Evolutionary conservation across 2,113 vertebrate species (phyloP), one percentile per base, ranked within the genome.

Genomic region (Cyprinodon tularosa): DNA sequence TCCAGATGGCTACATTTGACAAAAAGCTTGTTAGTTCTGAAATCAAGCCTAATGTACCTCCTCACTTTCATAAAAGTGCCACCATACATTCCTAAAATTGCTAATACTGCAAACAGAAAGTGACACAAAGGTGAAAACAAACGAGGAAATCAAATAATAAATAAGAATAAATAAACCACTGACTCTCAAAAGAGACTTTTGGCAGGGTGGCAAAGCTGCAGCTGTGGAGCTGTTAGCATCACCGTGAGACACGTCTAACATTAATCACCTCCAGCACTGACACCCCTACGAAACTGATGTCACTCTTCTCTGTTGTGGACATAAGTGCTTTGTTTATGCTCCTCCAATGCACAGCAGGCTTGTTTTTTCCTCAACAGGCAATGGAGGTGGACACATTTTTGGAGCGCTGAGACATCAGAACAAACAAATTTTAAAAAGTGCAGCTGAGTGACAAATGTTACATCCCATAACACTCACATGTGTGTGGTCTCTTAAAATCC

Each of bases 141-240:
- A 66, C 62, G 47, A 62, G 65, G 63, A 70, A 85, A 64, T n/a
- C 20, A 87, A 83, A 81, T 80, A 90, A 92, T 89, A 90, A 91
- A 92, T 87, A 89, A 89, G 86, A 90, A 92, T 88, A 89, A 92
- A 91, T 92, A 91, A 91, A 84, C 67, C 13, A 39, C 17, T 64
- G 73, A 62, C 42, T 66, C 66, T 76, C 4, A 76, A 62, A 71
- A 83, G 59, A 84, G 77, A 70, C 74, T 78, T 86, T 83, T 82
- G 80, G 80, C 66, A 74, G 81, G 66, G 79, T 70, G 76, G 79
- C 81, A 74, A 39, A 75, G 83, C 84, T 74, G 73, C 79, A 81
- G 82, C 75, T 74, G 67, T 42, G n/a, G 13, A 73, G 82, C 82
- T 75, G 83, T 87, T 60, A 82, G 77, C 87, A 57, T 77, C 47